Percentiles rank a stretch among this genome's conserved stretches.
These are phyloP conservation scores for Diabrotica balteata DNA, from an alignment of 2,888 invertebrate genomes.

Conservation along the genomic window DNA sequence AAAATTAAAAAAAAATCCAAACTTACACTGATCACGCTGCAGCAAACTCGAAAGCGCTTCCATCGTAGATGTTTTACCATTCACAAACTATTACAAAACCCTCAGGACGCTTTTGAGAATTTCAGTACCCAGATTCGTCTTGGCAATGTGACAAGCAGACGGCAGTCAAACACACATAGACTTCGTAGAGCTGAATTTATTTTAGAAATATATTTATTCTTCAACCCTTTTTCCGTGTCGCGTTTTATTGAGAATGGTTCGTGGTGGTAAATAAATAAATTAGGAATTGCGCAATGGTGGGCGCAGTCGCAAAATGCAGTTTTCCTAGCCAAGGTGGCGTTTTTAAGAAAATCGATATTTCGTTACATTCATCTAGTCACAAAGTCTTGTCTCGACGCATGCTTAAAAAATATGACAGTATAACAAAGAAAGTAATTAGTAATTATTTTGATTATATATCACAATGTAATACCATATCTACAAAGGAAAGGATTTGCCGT, in stretches of 20 bases:
- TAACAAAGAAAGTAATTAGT: background rate
- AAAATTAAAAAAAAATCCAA: conserved; percentile 28
- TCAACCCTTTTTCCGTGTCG: background rate
- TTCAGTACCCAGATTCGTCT: conserved; percentile 19
- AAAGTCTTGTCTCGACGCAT: conserved; percentile 1
- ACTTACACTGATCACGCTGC: conserved; percentile 41
- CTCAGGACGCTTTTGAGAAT: background rate
- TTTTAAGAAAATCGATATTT: conserved; percentile 10
- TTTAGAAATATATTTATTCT: conserved; percentile 1
- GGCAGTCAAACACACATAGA: conserved; percentile 2
- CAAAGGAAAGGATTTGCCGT: too few species aligned
- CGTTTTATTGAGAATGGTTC: background rate
- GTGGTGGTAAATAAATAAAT: conserved; percentile 12
- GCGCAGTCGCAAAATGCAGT: background rate
- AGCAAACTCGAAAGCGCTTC: conserved; percentile 33
- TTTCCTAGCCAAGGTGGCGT: conserved; percentile 6
- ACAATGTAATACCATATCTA: too few species aligned
- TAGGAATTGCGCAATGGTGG: background rate
- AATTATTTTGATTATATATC: too few species aligned
- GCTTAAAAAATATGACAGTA: background rate
- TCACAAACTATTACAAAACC: conserved; percentile 9
- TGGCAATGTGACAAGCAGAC: conserved; percentile 23
- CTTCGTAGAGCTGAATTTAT: background rate
- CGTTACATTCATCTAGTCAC: background rate
- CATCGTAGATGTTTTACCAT: conserved; percentile 25